Percentiles rank a stretch among this genome's conserved stretches.
Conservation (phyloP, 2,797 vertebrate species). For the Rhynchonycteris naso region DNA sequence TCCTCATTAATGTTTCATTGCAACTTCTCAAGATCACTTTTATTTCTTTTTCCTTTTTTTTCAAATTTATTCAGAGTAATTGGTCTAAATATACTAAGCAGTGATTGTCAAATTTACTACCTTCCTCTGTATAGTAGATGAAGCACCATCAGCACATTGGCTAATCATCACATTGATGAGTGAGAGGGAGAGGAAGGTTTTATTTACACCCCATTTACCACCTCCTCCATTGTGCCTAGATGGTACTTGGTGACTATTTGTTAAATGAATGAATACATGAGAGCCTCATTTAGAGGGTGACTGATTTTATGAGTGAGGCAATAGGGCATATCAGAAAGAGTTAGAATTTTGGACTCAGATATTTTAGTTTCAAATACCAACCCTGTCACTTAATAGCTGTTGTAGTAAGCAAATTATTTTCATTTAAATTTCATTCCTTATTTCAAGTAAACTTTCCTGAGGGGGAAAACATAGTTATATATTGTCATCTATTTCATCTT, state of each 20-base stretch:
- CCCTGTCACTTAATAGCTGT: not conserved
- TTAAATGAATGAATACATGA: not conserved
- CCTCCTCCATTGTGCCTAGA: not conserved
- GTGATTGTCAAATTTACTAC: not conserved
- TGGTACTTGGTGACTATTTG: not conserved
- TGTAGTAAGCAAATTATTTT: conserved; percentile 17
- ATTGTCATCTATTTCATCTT: not conserved
- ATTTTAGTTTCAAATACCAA: not conserved
- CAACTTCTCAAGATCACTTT: conserved; percentile 32
- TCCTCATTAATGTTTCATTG: conserved; percentile 39
- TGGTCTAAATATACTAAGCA: not conserved
- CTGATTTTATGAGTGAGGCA: not conserved
- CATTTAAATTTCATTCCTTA: not conserved
- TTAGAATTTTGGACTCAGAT: not conserved
- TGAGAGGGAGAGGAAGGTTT: not conserved
- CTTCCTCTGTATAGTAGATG: not conserved
- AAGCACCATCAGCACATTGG: not conserved
- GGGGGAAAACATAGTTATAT: not conserved
- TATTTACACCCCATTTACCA: not conserved
- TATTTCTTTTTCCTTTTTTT: not conserved
- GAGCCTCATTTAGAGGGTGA: not conserved
- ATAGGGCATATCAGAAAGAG: not conserved
- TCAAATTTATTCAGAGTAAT: not conserved
- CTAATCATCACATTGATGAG: not conserved
- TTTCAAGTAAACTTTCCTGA: not conserved